phyloP scores from a whole-genome alignment of 2,113 vertebrate species.

The Cyphomyrus plagiostoma region DNA sequence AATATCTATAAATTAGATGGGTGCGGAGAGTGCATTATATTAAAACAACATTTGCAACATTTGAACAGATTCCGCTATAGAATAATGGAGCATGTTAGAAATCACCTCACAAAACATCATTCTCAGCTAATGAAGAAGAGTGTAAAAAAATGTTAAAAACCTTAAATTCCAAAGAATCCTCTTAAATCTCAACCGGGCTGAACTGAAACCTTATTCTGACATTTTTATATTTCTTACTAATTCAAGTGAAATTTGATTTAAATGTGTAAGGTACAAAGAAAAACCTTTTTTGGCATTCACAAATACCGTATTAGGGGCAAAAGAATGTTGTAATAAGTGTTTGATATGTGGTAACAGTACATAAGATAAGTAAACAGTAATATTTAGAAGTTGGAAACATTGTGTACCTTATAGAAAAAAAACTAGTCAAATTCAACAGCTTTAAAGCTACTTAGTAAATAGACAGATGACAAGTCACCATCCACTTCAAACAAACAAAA shows the following conservation, averaged over 20 bases:
- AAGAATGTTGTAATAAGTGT: neutral
- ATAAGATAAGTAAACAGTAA: neutral
- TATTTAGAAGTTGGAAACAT: slow-evolving; percentile 7
- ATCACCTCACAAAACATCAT: neutral
- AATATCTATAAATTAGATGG: slow-evolving; percentile 11
- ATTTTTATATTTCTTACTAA: slow-evolving; percentile 61
- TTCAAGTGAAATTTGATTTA: neutral
- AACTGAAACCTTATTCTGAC: slow-evolving; percentile 58
- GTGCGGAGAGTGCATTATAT: neutral
- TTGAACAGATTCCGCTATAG: neutral
- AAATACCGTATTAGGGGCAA: neutral
- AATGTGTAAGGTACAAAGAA: neutral
- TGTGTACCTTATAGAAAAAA: neutral
- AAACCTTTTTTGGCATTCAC: neutral
- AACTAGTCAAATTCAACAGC: neutral
- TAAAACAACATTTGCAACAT: neutral
- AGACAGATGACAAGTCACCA: neutral
- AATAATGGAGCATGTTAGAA: neutral
- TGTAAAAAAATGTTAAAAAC: neutral
- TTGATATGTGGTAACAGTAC: neutral
- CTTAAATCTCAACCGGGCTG: slow-evolving; percentile 48
- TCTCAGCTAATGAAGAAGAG: neutral
- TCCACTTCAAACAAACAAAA: neutral
- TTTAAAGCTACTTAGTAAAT: neutral
- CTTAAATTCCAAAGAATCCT: neutral